Base-by-base conservation (phyloP, 2,113 vertebrate genomes). In the Lamprotornis superbus region DNA sequence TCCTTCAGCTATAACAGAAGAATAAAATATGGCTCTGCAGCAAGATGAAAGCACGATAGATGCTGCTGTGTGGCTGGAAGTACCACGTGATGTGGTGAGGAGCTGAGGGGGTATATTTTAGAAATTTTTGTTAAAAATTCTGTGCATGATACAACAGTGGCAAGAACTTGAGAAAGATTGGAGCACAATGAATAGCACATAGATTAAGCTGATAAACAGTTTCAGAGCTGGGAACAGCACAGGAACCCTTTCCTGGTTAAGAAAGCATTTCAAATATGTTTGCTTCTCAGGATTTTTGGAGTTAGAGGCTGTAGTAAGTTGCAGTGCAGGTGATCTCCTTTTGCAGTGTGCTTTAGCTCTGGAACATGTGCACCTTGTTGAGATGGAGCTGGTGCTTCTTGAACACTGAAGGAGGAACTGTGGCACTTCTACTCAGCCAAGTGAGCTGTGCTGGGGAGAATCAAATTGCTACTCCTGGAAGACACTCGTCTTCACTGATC, bases 11-110 rank as follows among this genome's bases (percentile, higher is more conserved):
- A 23, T 44, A 91, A 83, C 67, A 57, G 87, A 65, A 87, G 79
- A 92, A 75, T 68, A 88, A 87, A 93, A 86, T 39, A 67, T 28
- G 35, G 39, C 68, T 83, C 93, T 92, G 73, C 68, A 75, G 95
- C 90, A 89, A 94, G 60, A 68, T 92, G 55, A 95, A 93, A 83
- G 71, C 46, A 50, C 0, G 2, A 57, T 10, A 31, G 84, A 69
- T 47, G 40, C 5, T 83, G 52, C 71, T 71, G 40, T 35, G 17
- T 81, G 73, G 15, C 44, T 75, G 19, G 35, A 80, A 67, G 64
- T n/a, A 42, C 50, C 15, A 44, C 2, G 2, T 3, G 56, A 75
- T 17, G 18, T 2, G 2, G 14, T 16, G 56, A 75, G 70, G 49
- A 75, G 7, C 40, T 56, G 30, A 90, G 56, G 65, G 33, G 18